Percentiles rank a stretch among this genome's conserved stretches.
Conservation (phyloP, 2,888 invertebrate species). For the Pachycephus smyrnensis region DNA sequence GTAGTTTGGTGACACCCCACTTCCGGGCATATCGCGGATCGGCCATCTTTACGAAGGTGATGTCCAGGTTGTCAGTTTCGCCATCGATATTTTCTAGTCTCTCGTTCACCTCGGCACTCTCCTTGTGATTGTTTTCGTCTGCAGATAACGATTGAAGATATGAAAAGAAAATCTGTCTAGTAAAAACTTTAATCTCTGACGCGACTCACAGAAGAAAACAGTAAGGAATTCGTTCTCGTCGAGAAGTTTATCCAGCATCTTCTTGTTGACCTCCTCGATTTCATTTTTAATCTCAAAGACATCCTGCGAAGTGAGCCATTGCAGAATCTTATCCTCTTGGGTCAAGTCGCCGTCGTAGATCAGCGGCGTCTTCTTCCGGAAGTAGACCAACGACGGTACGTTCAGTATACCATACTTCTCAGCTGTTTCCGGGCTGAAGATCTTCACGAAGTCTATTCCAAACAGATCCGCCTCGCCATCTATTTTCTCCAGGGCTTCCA, state of each 20-base stretch:
- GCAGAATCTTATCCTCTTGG: conserved; percentile 86
- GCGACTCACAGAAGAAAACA: conserved; percentile 91
- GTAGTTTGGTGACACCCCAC: conserved; percentile 93
- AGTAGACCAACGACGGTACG: conserved; percentile 89
- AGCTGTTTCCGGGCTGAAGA: conserved; percentile 84
- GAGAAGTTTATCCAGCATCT: conserved; percentile 94
- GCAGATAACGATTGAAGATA: conserved; percentile 16
- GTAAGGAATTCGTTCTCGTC: conserved; percentile 96
- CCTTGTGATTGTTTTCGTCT: conserved; percentile 86
- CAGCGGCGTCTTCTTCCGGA: conserved; percentile 85
- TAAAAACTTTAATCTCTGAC: background rate
- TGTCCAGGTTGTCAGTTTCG: conserved; percentile 93
- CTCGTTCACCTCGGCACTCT: conserved; percentile 85
- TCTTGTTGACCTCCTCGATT: conserved; percentile 96
- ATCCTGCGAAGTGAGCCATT: conserved; percentile 94
- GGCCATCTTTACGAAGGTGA: conserved; percentile 94
- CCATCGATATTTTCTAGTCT: conserved; percentile 94
- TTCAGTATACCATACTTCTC: conserved; percentile 85
- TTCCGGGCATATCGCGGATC: conserved; percentile 91
- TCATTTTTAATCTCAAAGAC: conserved; percentile 96
- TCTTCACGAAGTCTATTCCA: conserved; percentile 96
- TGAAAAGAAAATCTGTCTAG: conserved; percentile 15
- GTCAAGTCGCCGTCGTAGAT: conserved; percentile 90
- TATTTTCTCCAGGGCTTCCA: conserved; percentile 91
- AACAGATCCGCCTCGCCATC: conserved; percentile 94